These are phyloP conservation scores for Hyles vespertilio DNA, from an alignment of 1,140 invertebrate species.

Conservation along the genomic window DNA sequence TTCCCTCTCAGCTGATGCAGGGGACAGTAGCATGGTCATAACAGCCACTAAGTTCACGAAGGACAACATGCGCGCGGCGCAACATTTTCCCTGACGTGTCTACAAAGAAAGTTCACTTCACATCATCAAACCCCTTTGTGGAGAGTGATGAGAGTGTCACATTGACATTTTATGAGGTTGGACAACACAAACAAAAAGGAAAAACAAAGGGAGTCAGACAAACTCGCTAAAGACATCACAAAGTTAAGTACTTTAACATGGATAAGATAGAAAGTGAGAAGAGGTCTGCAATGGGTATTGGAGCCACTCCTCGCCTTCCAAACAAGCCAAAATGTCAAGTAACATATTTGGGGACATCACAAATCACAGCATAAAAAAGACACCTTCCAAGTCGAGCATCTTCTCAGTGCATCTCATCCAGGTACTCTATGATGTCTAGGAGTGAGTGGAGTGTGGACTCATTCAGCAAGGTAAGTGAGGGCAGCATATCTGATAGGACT, in stretches of 20 bases:
- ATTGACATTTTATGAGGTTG: slow-evolving; percentile 67
- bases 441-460: slow-evolving; percentile 48
- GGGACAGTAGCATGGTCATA: slow-evolving; percentile 74
- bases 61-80: slow-evolving; percentile 63
- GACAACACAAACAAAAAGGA: slow-evolving; percentile 49
- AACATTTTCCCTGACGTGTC: slow-evolving; percentile 58
- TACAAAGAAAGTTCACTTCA: slow-evolving; percentile 68
- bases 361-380: slow-evolving; percentile 45
- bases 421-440: slow-evolving; percentile 32
- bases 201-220: slow-evolving; percentile 26
- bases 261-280: slow-evolving; percentile 56
- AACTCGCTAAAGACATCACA: slow-evolving; percentile 43
- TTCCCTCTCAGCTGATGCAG: slow-evolving; percentile 76
- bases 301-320: slow-evolving; percentile 60
- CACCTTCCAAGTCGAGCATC: slow-evolving; percentile 56
- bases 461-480: slow-evolving; percentile 30
- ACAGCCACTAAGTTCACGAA: slow-evolving; percentile 75
- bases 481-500: slow-evolving; percentile 31
- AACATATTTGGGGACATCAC: slow-evolving; percentile 55
- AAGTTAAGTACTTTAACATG: slow-evolving; percentile 73
- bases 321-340: slow-evolving; percentile 48
- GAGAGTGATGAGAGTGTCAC: slow-evolving; percentile 72
- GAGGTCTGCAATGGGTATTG: slow-evolving; percentile 48
- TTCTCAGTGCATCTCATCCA: slow-evolving; percentile 47
- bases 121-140: slow-evolving; percentile 62